A percentile compares a stretch with the other conserved stretches of the same genome.
These are phyloP conservation scores for Notothenia rossii DNA, from an alignment of 2,113 vertebrate genomes.

Conservation along the genomic window DNA sequence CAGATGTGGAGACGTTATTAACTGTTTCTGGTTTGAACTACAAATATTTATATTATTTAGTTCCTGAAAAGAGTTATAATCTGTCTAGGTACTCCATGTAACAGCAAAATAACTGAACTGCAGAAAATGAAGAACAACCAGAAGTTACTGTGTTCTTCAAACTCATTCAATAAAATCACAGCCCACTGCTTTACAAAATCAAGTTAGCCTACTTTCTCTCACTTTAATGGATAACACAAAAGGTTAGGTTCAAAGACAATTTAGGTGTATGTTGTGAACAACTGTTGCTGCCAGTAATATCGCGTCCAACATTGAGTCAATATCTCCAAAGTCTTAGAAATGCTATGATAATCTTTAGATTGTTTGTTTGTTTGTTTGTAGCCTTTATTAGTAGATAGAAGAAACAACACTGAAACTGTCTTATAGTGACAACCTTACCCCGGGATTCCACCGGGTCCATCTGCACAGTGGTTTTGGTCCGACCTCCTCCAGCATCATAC, in stretches of 20 bases:
- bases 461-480: too few species aligned
- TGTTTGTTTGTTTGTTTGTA: too few species aligned
- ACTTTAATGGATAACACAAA: too few species aligned
- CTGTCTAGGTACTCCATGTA: neutral
- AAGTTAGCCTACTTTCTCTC: slow-evolving; percentile 37
- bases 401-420: too few species aligned
- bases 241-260: slow-evolving; percentile 49
- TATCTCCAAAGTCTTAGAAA: too few species aligned
- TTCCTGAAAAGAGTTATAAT: slow-evolving; percentile 36
- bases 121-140: slow-evolving; percentile 17
- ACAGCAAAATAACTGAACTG: slow-evolving; percentile 24
- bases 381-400: too few species aligned
- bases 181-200: slow-evolving; percentile 49
- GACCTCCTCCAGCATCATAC: too few species aligned
- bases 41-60: slow-evolving; percentile 39
- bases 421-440: too few species aligned
- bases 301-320: slow-evolving; percentile 18
- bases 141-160: slow-evolving; percentile 45
- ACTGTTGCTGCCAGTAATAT: slow-evolving; percentile 58
- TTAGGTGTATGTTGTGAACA: slow-evolving; percentile 66
- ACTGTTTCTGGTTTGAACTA: slow-evolving; percentile 30
- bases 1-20: slow-evolving; percentile 44
- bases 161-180: slow-evolving; percentile 52
- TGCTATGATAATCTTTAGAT: too few species aligned
- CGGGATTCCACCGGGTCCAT: too few species aligned